Percentiles rank a stretch among this genome's conserved stretches.
Conservation (phyloP, 2,113 vertebrate genomes). For the Gobio gobio region DNA sequence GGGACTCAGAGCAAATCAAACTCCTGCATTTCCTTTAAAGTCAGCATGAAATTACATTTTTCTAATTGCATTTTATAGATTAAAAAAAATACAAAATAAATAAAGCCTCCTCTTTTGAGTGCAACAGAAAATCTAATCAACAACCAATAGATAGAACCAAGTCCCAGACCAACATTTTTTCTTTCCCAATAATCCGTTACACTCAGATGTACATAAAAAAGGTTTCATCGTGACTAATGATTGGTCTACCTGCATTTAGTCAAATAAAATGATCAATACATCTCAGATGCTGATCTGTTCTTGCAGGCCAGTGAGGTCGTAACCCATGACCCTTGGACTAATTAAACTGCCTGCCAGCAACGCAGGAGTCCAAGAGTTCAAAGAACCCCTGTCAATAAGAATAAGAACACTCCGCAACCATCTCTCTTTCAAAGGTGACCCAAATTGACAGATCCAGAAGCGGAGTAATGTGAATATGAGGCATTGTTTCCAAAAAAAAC, state of each 20-base stretch:
- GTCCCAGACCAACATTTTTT: not conserved
- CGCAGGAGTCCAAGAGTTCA: not conserved
- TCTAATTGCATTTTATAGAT: not conserved
- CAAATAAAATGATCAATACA: conserved; percentile 4
- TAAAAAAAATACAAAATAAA: not conserved
- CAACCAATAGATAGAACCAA: not conserved
- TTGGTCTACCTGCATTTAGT: not conserved
- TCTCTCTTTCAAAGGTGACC: not conserved
- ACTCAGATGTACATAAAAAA: no score
- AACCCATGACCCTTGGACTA: not conserved
- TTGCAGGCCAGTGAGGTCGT: not conserved
- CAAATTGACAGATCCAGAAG: not conserved
- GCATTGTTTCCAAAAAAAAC: not conserved
- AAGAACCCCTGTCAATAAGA: conserved; percentile 5
- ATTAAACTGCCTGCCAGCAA: conserved; percentile 8
- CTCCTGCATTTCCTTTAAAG: not conserved
- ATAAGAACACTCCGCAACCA: not conserved
- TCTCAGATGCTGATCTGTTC: not conserved
- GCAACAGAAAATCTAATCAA: not conserved
- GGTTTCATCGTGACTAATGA: not conserved
- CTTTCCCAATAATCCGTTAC: not conserved
- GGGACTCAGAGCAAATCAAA: conserved; percentile 33
- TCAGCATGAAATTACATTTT: not conserved
- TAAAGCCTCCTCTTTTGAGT: no score
- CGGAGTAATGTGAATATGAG: not conserved